Evolutionary conservation across 2,888 invertebrate species (phyloP).

Genomic region (Seira sanloemensis): DNA sequence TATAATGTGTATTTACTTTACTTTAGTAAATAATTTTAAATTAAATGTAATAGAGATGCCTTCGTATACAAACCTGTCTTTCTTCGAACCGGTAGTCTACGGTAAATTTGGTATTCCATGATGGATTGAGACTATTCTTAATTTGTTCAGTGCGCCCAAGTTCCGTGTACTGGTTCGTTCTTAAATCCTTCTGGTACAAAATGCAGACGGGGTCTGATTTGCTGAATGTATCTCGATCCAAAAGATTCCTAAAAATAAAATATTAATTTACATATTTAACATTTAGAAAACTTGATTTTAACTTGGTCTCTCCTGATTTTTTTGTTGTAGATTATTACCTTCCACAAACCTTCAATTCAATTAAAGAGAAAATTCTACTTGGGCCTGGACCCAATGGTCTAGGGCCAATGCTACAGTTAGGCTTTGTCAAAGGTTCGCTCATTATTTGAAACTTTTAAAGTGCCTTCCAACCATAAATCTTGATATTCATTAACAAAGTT

Average conservation of each 20-base stretch:
- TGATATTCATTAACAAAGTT: not conserved
- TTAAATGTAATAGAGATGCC: not conserved
- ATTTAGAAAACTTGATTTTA: too few relatives aligned
- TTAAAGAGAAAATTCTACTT: constrained; percentile 48
- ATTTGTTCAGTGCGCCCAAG: constrained; percentile 75
- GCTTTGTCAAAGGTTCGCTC: constrained; percentile 27
- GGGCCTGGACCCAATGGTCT: constrained; percentile 59
- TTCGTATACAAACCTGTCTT: constrained; percentile 71
- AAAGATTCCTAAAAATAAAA: constrained; percentile 75
- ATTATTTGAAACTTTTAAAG: constrained; percentile 15
- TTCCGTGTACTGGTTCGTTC: constrained; percentile 73
- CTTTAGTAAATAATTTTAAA: too few relatives aligned
- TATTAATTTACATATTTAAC: not conserved
- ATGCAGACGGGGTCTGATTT: constrained; percentile 77
- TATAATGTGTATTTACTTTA: not conserved
- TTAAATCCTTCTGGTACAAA: constrained; percentile 74
- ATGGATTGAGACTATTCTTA: constrained; percentile 75
- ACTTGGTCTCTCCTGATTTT: too few relatives aligned
- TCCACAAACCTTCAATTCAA: constrained; percentile 50
- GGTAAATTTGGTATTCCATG: constrained; percentile 77
- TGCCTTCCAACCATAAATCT: not conserved
- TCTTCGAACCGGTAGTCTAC: constrained; percentile 78
- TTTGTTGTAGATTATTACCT: not conserved
- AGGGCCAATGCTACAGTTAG: constrained; percentile 37
- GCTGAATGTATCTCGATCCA: constrained; percentile 76